phyloP scores from a whole-genome alignment of 2,888 invertebrate genomes.

The Heteromurus nitidus region DNA sequence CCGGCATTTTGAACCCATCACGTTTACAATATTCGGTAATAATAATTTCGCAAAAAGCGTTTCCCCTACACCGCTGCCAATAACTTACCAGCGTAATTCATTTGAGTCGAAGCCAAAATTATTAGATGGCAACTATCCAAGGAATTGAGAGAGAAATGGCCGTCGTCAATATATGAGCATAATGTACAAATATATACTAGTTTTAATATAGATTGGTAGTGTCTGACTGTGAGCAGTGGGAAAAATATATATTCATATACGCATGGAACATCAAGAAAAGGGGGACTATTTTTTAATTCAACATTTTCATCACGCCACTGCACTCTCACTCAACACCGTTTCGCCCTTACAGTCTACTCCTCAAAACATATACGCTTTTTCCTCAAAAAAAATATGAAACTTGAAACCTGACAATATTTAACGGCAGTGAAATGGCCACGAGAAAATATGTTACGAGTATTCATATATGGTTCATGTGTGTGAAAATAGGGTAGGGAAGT shows the following conservation, averaged over 20 bases:
- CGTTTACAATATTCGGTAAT: not conserved
- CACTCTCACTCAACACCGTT: not conserved
- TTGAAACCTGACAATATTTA: constrained; percentile 11
- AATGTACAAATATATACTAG: not conserved
- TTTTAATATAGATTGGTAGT: too few relatives aligned
- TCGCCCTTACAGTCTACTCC: too few relatives aligned
- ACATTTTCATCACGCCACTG: not conserved
- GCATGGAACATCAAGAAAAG: not conserved
- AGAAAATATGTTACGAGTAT: too few relatives aligned
- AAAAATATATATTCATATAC: too few relatives aligned
- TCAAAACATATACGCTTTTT: too few relatives aligned
- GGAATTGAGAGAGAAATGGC: too few relatives aligned
- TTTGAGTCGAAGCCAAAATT: constrained; percentile 26
- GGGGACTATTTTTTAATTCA: constrained; percentile 3
- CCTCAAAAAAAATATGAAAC: constrained; percentile 51
- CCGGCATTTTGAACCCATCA: not conserved
- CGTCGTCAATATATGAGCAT: too few relatives aligned
- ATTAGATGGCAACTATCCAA: constrained; percentile 22
- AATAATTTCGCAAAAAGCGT: too few relatives aligned
- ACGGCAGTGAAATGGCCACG: constrained; percentile 42
- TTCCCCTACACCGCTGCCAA: too few relatives aligned
- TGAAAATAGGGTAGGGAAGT: constrained; percentile 50
- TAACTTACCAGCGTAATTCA: too few relatives aligned
- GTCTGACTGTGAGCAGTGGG: too few relatives aligned
- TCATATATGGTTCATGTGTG: constrained; percentile 26